phyloP scores from a whole-genome alignment of 2,113 vertebrate species.

The Puma concolor region DNA sequence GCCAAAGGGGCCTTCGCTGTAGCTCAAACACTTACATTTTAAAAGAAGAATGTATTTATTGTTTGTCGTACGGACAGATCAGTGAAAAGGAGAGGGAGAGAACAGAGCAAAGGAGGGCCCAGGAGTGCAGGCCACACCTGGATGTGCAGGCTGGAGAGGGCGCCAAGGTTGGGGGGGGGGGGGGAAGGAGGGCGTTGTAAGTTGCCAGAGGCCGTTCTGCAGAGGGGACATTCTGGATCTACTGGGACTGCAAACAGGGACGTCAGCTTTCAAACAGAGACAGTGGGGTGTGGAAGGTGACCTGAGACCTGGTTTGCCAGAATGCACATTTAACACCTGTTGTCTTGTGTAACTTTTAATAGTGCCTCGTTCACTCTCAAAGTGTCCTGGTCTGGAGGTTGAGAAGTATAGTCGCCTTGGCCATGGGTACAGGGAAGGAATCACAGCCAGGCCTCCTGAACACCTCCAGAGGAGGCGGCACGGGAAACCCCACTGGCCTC shows the following conservation, averaged over 20 bases:
- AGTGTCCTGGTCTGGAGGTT: background rate
- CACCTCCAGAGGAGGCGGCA: background rate
- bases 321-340: background rate
- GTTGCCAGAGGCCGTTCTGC: background rate
- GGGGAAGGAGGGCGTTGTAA: background rate
- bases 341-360: background rate
- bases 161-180: rapidly evolving
- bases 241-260: too few species aligned
- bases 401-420: background rate
- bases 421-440: background rate
- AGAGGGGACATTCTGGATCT: background rate
- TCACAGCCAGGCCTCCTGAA: background rate
- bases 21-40: background rate
- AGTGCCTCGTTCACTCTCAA: background rate
- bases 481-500: background rate
- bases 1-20: background rate
- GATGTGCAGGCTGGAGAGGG: background rate
- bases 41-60: background rate
- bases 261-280: background rate
- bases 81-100: background rate
- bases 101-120: background rate
- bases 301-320: background rate
- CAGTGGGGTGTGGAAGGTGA: background rate
- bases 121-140: background rate
- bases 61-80: background rate